Base-by-base conservation (phyloP, 2,888 invertebrate species). In the Ectemnius cavifrons region DNA sequence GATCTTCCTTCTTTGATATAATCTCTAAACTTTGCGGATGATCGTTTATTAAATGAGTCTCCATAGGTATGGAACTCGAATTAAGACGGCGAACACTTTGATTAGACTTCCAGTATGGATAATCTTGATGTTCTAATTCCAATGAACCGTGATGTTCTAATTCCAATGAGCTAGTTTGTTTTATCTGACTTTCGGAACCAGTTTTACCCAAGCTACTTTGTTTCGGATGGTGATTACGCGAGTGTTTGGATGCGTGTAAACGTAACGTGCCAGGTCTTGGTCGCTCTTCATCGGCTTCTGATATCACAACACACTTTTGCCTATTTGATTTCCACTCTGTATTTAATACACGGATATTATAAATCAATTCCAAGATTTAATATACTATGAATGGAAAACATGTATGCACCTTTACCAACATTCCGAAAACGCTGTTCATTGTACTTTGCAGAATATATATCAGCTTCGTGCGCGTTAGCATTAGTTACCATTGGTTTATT, bases 111-210 rank as follows among this genome's bases (percentile, higher is more conserved):
- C 90, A 91, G 47, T 88, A 90, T 20, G 88, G 83, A 80, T 87
- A 90, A 73, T 89, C 89, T 46, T 90, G 89, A 2, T 87, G 86
- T 66, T 90, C 89, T 67, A 94, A 89, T 84, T 94, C 94, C 23
- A 94, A 87, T 1, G 93, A 94, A 2, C 81, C 84, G 63, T 88
- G 86, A 62, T 87, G 86, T 67, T 90, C 89, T 67, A 94, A 89
- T 83, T 94, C 94, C 23, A 94, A 87, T 1, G 93, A 94, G 52
- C 93, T 92, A 6, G 92, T 92, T 75, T 92, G 92, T 81, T 93
- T 92, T 71, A 93, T 91, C 72, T 90, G 91, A 85, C 92, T 87
- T 85, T 92, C 85, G 73, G 92, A 91, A 81, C 92, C 85, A 73
- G 92, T 86, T 91, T 91, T 89, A 78, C 91, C 86, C 77, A 91